These are phyloP conservation scores for Crocodylus rhombifer DNA, from an alignment of 2,797 vertebrate genomes.

Conservation along the genomic window DNA sequence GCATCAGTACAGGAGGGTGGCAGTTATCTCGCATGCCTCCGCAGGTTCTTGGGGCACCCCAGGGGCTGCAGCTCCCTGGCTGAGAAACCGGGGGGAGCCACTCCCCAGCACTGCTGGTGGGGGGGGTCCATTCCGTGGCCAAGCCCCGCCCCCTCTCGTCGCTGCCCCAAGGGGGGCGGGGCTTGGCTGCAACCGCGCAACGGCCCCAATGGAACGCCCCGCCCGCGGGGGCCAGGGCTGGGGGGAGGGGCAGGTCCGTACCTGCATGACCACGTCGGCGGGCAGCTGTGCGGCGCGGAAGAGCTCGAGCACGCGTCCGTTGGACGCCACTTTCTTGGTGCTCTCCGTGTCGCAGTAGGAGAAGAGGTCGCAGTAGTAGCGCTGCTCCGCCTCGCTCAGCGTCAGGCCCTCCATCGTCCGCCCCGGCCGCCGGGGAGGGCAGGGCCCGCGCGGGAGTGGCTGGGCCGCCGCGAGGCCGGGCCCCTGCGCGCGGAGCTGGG, in stretches of 20 bases:
- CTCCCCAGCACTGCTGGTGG: too few relatives aligned
- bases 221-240: neutral
- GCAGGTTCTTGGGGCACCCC: too few relatives aligned
- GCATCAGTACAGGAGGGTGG: too few relatives aligned
- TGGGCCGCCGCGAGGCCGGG: neutral
- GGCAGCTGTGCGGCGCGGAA: constrained; percentile 97
- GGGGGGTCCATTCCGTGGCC: too few relatives aligned
- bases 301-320: constrained; percentile 94
- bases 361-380: constrained; percentile 97
- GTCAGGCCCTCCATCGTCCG: constrained; percentile 95
- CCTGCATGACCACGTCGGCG: constrained; percentile 95
- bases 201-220: neutral
- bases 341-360: constrained; percentile 97
- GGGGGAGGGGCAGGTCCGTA: constrained; percentile 54
- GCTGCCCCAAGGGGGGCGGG: too few relatives aligned
- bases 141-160: too few relatives aligned
- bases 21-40: too few relatives aligned
- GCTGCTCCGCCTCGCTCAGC: constrained; percentile 95
- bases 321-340: constrained; percentile 97
- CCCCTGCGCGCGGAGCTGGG: neutral
- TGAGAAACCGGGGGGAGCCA: neutral
- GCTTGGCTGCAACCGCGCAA: too few relatives aligned
- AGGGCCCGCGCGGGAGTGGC: neutral
- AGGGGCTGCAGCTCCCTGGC: neutral
- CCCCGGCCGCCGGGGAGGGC: neutral